Percentiles rank a stretch among this genome's conserved stretches.
phyloP scores from a whole-genome alignment of 2,797 vertebrate genomes.

The Notolepis coatsorum region DNA sequence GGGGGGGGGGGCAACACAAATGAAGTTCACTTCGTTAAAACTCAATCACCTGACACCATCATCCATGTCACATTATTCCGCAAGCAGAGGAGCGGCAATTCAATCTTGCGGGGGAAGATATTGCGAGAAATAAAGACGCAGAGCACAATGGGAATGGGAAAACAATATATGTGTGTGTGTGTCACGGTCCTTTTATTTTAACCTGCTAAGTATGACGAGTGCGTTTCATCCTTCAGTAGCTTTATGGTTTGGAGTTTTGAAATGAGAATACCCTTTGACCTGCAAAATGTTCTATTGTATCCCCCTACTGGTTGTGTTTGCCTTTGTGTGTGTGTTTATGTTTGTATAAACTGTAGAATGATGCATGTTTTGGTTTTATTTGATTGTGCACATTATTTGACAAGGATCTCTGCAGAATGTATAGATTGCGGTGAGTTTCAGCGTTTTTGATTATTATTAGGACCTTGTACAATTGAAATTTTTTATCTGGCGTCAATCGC shows the following conservation, averaged over 20 bases:
- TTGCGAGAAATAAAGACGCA: background rate
- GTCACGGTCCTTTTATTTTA: conserved; percentile 5
- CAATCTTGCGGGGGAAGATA: conserved; percentile 15
- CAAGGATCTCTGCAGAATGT: background rate
- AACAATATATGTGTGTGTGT: too few species aligned
- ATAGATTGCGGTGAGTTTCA: too few species aligned
- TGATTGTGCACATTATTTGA: background rate
- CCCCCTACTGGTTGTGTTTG: background rate
- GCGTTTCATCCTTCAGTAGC: background rate
- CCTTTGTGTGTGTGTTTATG: background rate
- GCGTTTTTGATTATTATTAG: too few species aligned
- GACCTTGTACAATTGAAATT: too few species aligned
- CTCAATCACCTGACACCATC: conserved; percentile 1
- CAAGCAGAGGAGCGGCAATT: conserved; percentile 4
- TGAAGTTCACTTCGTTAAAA: conserved; percentile 11
- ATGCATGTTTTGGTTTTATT: too few species aligned
- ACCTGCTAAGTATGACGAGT: background rate
- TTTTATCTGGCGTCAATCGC: too few species aligned
- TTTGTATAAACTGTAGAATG: background rate
- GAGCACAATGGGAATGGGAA: conserved; percentile 1
- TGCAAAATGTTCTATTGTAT: background rate
- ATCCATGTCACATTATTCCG: background rate
- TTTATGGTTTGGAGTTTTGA: background rate
- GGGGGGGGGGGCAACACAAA: background rate
- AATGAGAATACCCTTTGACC: too few species aligned